Percentiles rank a stretch among this genome's conserved stretches.
These are phyloP conservation scores for Catocala sponsa DNA, from an alignment of 2,888 invertebrate genomes.

Conservation along the genomic window DNA sequence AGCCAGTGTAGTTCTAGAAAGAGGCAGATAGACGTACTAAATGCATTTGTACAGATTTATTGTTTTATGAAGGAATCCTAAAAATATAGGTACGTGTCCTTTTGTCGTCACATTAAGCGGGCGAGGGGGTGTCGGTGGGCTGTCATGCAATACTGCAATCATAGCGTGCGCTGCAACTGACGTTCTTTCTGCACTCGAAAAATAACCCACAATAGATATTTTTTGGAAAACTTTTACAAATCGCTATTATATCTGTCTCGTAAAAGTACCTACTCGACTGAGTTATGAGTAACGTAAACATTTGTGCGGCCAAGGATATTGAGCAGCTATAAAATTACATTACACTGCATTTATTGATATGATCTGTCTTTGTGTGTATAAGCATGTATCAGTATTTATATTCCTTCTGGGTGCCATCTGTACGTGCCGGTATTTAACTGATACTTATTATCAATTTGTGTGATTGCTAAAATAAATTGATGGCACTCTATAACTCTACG, in stretches of 20 bases:
- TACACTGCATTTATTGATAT: not conserved
- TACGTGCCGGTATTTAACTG: too few relatives aligned
- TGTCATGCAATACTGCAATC: conserved; percentile 79
- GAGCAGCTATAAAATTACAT: not conserved
- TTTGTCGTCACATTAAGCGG: conserved; percentile 52
- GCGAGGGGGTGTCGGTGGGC: conserved; percentile 55
- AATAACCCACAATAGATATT: conserved; percentile 35
- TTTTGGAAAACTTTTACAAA: conserved; percentile 23
- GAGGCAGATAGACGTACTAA: not conserved
- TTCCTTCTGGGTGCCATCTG: too few relatives aligned
- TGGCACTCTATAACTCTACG: too few relatives aligned
- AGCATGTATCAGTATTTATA: too few relatives aligned
- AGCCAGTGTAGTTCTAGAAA: too few relatives aligned
- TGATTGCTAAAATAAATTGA: too few relatives aligned
- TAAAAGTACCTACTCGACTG: conserved; percentile 1
- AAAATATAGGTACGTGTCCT: conserved; percentile 38
- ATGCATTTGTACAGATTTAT: not conserved
- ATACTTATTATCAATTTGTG: too few relatives aligned
- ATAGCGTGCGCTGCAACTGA: conserved; percentile 63
- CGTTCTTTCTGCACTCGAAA: conserved; percentile 55
- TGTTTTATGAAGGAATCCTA: conserved; percentile 19
- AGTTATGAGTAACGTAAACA: not conserved
- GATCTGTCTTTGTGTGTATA: too few relatives aligned
- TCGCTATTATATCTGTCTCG: conserved; percentile 7
- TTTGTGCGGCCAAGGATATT: not conserved